A percentile compares a stretch with the other conserved stretches of the same genome.
Conservation (phyloP, 2,797 vertebrate species). For the Eulemur albifrons region DNA sequence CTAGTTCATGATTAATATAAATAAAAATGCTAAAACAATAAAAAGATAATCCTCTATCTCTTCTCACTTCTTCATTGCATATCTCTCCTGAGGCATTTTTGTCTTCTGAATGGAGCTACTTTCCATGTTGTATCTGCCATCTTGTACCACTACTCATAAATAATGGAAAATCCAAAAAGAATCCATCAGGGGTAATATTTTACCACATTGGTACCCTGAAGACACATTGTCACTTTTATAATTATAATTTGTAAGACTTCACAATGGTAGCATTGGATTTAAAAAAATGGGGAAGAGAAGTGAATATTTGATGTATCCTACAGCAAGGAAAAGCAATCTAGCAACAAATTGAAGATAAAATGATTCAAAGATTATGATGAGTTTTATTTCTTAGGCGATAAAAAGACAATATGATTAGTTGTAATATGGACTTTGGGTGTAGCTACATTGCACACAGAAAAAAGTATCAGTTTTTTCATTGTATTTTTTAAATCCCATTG, state of each 20-base stretch:
- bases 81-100: not conserved
- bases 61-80: not conserved
- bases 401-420: not conserved
- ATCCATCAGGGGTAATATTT: not conserved
- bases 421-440: not conserved
- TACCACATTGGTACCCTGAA: not conserved
- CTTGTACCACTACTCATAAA: not conserved
- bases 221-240: not conserved
- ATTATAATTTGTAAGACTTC: not conserved
- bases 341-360: not conserved
- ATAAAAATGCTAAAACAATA: not conserved
- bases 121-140: accelerated
- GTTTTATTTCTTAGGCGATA: not conserved
- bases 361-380: not conserved
- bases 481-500: not conserved
- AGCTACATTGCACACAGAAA: not conserved
- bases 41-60: not conserved
- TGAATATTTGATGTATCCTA: not conserved
- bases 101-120: not conserved
- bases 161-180: not conserved
- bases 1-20: not conserved
- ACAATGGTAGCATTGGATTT: not conserved
- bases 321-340: not conserved
- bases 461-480: not conserved
- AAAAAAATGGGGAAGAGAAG: not conserved